Percentiles rank a stretch among this genome's conserved stretches.
phyloP scores from a whole-genome alignment of 2,797 vertebrate genomes.

The Falco berigora region DNA sequence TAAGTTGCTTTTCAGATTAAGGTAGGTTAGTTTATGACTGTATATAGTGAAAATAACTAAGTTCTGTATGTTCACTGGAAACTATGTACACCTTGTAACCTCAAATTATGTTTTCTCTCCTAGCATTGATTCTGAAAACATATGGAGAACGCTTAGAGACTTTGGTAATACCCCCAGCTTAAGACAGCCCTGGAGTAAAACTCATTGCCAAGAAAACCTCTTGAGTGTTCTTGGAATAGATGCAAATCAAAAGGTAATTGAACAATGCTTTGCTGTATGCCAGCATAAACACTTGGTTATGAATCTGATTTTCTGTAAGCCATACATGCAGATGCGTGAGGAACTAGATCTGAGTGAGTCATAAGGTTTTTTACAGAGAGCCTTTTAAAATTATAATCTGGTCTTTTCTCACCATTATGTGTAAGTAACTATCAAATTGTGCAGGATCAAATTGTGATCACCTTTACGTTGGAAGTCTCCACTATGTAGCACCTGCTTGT shows the following conservation, averaged over 20 bases:
- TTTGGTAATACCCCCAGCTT: background rate
- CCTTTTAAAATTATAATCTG: background rate
- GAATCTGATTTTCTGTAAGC: background rate
- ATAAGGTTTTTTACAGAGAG: background rate
- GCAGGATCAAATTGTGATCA: background rate
- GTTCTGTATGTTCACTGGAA: background rate
- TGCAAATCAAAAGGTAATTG: conserved; percentile 64
- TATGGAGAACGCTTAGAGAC: conserved; percentile 63
- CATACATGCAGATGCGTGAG: background rate
- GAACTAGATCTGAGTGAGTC: background rate
- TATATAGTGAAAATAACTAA: background rate
- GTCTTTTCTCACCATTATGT: background rate
- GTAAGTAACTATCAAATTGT: background rate
- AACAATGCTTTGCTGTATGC: background rate
- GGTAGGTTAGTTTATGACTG: background rate
- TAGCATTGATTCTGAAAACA: conserved; percentile 46
- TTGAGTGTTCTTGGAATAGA: conserved; percentile 64
- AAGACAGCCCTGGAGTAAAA: conserved; percentile 41
- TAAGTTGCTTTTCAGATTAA: background rate
- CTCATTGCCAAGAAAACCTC: conserved; percentile 58
- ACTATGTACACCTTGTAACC: background rate
- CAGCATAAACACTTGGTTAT: background rate
- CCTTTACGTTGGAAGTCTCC: background rate
- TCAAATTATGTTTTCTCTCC: background rate
- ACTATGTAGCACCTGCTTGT: background rate